These are phyloP conservation scores for Sebastes vulpes DNA, from an alignment of 2,797 vertebrate species.

Conservation along the genomic window DNA sequence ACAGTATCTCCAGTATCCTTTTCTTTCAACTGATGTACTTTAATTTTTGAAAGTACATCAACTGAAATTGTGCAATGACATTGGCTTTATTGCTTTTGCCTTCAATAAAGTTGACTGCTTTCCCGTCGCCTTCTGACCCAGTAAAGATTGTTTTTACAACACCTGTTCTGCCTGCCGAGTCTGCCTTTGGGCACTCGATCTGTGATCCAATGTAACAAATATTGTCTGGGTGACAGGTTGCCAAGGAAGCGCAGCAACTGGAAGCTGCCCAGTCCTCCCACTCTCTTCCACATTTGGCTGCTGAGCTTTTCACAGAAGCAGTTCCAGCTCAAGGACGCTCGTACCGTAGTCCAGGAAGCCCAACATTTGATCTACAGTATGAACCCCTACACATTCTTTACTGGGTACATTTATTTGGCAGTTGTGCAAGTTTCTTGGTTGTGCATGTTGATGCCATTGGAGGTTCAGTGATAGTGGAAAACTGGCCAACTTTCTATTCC, in stretches of 20 bases:
- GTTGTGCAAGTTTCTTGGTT: neutral
- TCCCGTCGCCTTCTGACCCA: neutral
- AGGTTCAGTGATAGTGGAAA: neutral
- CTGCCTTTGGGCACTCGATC: conserved; percentile 3
- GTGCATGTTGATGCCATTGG: neutral
- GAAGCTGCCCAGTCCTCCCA: conserved; percentile 31
- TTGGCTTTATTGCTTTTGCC: neutral
- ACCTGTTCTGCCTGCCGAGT: neutral
- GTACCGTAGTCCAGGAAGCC: neutral
- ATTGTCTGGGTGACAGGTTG: conserved; percentile 15
- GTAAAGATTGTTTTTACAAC: neutral
- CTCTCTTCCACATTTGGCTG: conserved; percentile 24
- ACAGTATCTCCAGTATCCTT: neutral
- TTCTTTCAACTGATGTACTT: neutral
- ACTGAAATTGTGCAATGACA: neutral
- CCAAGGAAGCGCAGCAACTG: conserved; percentile 7
- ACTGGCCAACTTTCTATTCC: neutral
- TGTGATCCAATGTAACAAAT: conserved; percentile 23
- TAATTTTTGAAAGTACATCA: no score
- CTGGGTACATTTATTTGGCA: neutral
- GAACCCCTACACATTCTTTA: conserved; percentile 5
- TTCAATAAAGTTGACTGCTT: neutral
- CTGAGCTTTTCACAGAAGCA: conserved; percentile 28
- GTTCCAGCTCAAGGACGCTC: conserved; percentile 27
- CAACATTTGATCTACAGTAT: neutral